Evolutionary conservation across 2,797 vertebrate species (phyloP), one percentile per base, ranked within the genome.

Genomic region (Tolypeutes matacus): DNA sequence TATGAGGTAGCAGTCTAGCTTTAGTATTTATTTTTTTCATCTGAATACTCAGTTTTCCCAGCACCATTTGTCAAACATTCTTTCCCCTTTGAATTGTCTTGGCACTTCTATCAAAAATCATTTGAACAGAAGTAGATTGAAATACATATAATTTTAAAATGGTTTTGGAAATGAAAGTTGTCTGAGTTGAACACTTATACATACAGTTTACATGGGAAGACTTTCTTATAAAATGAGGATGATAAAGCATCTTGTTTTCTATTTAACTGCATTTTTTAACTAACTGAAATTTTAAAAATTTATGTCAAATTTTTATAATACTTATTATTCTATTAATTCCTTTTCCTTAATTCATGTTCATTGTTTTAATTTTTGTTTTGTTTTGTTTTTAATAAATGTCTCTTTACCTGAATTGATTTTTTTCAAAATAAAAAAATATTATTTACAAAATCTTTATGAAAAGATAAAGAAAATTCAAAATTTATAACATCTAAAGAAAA

Each of bases 331-430:
- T 1, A 39, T 86, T 91, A 91, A 78, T 23, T 92, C 0, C 62
- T 31, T 88, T 82, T 23, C 56, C 15, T 67, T 62, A 21, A 69
- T 93, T 91, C 69, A 2, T 39, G 62, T 73, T 91, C 14, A 39
- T 72, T 29, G 0, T 7, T 21, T 72, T 60, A 46, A 46, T 46
- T 46, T 46, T 46, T 46, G 46, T 46, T 8, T 9, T 5, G 46
- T 46, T 46, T 46, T 5, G 46, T 46, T 46, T 46, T 9, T 46
- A 8, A 8, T 46, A 11, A 46, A 46, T 46, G 46, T 8, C n/a
- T 53, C 9, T 17, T 46, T n/a, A 92, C 58, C 46, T 72, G 64
- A 93, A 60, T 18, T 53, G 10, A 46, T 9, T 46, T 46, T 46
- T 46, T 46, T 46, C 46, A 46, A 46, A 46, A 46, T 46, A 46